These are phyloP conservation scores for Aythya baeri DNA, from an alignment of 2,113 vertebrate genomes.

Conservation along the genomic window DNA sequence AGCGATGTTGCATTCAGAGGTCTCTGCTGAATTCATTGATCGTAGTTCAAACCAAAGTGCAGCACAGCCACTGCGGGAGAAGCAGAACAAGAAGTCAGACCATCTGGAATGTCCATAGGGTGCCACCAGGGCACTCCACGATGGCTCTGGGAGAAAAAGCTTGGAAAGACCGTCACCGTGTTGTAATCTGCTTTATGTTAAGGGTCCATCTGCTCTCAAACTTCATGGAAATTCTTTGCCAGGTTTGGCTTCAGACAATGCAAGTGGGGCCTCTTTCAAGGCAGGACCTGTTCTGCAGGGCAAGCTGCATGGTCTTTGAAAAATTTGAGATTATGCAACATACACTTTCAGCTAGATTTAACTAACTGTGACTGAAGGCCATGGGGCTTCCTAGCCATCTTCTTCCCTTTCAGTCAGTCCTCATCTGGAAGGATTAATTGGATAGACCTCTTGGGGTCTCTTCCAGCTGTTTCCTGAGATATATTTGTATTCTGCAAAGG, in stretches of 20 bases:
- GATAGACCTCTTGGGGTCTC: background rate
- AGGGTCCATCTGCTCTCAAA: background rate
- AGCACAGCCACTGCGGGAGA: constrained; percentile 56
- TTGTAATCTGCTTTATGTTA: background rate
- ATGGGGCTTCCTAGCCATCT: background rate
- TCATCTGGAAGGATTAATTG: constrained; percentile 39
- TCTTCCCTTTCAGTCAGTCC: background rate
- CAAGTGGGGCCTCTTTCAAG: background rate
- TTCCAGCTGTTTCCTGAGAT: constrained; percentile 49
- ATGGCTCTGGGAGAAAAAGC: background rate
- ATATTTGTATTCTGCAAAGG: constrained; percentile 26
- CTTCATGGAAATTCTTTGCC: background rate
- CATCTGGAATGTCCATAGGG: background rate
- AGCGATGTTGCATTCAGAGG: background rate
- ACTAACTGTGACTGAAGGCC: background rate
- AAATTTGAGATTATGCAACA: background rate
- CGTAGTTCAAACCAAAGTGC: background rate
- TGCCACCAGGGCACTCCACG: background rate
- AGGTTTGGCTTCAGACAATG: background rate
- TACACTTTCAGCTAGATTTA: background rate
- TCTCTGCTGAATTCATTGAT: background rate
- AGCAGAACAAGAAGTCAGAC: constrained; percentile 14
- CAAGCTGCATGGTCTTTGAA: background rate
- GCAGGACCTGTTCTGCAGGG: background rate
- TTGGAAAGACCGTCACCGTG: background rate